Base-by-base conservation (phyloP, 2,113 vertebrate genomes). In the Gila orcuttii region DNA sequence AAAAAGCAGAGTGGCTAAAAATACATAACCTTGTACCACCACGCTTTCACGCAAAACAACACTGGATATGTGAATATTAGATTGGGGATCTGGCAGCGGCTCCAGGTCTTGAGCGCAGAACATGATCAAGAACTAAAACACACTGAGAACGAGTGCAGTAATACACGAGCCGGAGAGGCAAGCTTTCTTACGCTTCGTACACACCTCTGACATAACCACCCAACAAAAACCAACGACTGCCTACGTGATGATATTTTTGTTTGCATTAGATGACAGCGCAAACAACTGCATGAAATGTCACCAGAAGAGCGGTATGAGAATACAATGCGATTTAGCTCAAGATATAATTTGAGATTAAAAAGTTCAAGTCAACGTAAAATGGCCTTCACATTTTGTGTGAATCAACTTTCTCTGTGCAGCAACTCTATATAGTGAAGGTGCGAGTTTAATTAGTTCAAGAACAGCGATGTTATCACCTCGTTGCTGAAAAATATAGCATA, bases 1-100 rank as follows among this genome's bases (percentile, higher is more conserved):
- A 79, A 71, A 80, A 86, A 73, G 52, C 76, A 80, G 39, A 25
- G 31, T 19, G 15, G 36, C 84, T 85, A 85, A 85, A 85, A 85
- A 85, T 85, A 85, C 74, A 79, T 85, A 85, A 57, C 84, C 84
- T 85, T 78, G 60, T 78, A 55, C 31, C 9, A 7, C 19, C n/a
- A 78, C 13, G 62, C 83, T 25, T 68, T 79, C 33, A 64, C 23
- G 23, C 62, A 79, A 78, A 42, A 85, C 62, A 85, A 69, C 80
- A 82, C 64, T 66, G 80, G 80, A 82, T 69, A 82, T 69, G 62
- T 55, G 80, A 82, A 82, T 68, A 69, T 55, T 82, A 52, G 64
- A 82, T 68, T 69, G 80, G 47, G 64, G 80, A 82, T 68, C 80
- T 42, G 28, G 45, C 80, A 50, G 45, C 19, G 21, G 11, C 64